Evolutionary conservation across 2,888 invertebrate species (phyloP).

Genomic region (Pseudeuparius sepicola): DNA sequence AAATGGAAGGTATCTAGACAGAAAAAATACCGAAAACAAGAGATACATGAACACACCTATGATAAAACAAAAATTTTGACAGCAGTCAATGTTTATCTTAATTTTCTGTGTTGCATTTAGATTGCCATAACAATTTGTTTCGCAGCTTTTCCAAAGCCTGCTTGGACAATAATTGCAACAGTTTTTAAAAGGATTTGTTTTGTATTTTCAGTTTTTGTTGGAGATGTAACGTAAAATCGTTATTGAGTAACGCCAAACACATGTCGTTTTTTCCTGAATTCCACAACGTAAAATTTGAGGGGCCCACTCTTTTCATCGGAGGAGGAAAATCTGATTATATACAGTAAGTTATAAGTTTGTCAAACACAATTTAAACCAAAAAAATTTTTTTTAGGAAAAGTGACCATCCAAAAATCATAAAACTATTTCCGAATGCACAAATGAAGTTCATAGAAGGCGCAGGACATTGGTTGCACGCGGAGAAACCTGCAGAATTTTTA

Average conservation of each 20-base stretch:
- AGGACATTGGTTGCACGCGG: constrained; percentile 91
- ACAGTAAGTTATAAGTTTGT: constrained; percentile 42
- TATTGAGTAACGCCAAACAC: constrained; percentile 55
- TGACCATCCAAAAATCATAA: constrained; percentile 53
- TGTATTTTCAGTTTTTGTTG: constrained; percentile 61
- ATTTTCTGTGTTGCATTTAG: too few species aligned
- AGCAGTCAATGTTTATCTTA: background rate
- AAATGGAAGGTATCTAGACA: constrained; percentile 32
- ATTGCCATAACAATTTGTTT: too few species aligned
- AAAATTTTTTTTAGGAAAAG: constrained; percentile 34
- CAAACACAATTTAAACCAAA: constrained; percentile 1
- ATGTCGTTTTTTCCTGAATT: constrained; percentile 56
- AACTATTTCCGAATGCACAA: constrained; percentile 62
- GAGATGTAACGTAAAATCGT: constrained; percentile 68
- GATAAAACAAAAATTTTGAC: too few species aligned
- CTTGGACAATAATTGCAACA: too few species aligned
- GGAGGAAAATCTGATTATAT: constrained; percentile 76
- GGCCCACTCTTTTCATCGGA: constrained; percentile 74
- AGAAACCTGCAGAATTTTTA: constrained; percentile 74
- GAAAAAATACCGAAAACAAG: background rate
- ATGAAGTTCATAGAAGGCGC: constrained; percentile 67
- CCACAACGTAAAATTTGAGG: constrained; percentile 33
- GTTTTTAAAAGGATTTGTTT: too few species aligned
- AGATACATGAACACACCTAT: too few species aligned
- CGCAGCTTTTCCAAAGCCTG: too few species aligned